Base-by-base conservation (phyloP, 2,113 vertebrate genomes). In the Sander lucioperca region DNA sequence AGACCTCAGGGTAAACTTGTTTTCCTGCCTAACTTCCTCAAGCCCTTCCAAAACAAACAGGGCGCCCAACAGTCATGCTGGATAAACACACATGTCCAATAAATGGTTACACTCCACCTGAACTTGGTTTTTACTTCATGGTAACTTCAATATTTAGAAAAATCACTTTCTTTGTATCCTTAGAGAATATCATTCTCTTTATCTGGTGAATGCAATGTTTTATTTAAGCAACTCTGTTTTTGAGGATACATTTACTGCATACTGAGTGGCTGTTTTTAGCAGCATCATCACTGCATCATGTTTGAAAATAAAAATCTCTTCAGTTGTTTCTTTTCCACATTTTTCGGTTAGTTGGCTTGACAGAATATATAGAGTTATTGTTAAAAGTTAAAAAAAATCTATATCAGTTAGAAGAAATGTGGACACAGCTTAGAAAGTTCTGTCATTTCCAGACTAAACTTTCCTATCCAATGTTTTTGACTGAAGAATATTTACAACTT, bases 41-140 rank as follows among this genome's bases (percentile, higher is more conserved):
- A 88, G 84, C 77, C 84, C 39, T 88, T 94, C 94, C 95, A 96
- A 95, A 94, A 94, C 90, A 95, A 96, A 95, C 93, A 95, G 63
- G 70, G 82, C 50, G 82, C 84, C 87, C 88, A 91, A 93, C 82
- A 94, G 89, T 92, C 89, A 86, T 68, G 84, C 88, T 93, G 94
- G 91, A 92, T 93, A 95, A 95, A 96, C 83, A 95, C 87, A 94
- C 92, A 78, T 85, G 89, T 84, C 90, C 86, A 92, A 91, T 92
- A 93, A 94, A 92, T 79, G 78, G 87, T 82, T 88, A 89, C 85
- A 92, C 91, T 91, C 80, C 80, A 88, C 84, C 91, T 92, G 90
- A 92, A 92, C 84, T 72, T 86, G 51, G 56, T 88, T 90, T 91
- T 85, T 83, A 83, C 81, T 88, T 92, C 87, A 89, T 47, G 74